Base-by-base conservation (phyloP, 2,797 vertebrate species). In the Microtus agrestis region DNA sequence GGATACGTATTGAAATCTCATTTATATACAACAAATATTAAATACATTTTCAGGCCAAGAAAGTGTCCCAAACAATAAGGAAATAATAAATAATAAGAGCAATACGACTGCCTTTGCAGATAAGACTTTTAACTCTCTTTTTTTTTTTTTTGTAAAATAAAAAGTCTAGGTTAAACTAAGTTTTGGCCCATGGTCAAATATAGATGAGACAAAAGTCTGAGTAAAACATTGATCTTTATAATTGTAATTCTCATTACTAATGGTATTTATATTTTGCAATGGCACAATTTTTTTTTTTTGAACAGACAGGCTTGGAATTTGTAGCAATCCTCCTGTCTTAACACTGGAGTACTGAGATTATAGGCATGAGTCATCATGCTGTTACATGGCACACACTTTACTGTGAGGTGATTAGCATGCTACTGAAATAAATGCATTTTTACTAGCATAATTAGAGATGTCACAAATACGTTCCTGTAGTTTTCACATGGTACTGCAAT, bases 71-170 rank as follows among this genome's bases (percentile, higher is more conserved):
- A 95, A 76, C 31, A 96, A 93, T 48, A 7, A 91, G 29, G n/a
- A 86, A 81, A 92, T 91, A 14, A 73, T 40, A 94, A 54, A 15
- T 51, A 51, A 51, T 51, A 51, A 51, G 96, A 81, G 84, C 17
- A 92, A 91, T 81, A 89, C 21, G 84, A 34, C 19, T 94, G 54
- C 46, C 10, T 87, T 86, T 86, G 31, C 43, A 89, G 93, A 95
- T 78, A 96, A 96, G 7, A 80, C 37, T 71, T 71, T 78, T 79
- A 79, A 87, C 11, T 92, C 67, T 4, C 13, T 15, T 1, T 15
- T 11, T 65, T 87, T 61, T 92, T 9, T 76, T 81, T 1, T 54
- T 2, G 61, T 80, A 74, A 59, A 90, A 94, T 84, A 34, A 73
- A 67, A 92, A 87, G 77, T 79, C 7, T 76, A 67, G 5, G 71